Evolutionary conservation across 2,888 invertebrate genomes (phyloP).

Genomic region (Thymelicus acteon): DNA sequence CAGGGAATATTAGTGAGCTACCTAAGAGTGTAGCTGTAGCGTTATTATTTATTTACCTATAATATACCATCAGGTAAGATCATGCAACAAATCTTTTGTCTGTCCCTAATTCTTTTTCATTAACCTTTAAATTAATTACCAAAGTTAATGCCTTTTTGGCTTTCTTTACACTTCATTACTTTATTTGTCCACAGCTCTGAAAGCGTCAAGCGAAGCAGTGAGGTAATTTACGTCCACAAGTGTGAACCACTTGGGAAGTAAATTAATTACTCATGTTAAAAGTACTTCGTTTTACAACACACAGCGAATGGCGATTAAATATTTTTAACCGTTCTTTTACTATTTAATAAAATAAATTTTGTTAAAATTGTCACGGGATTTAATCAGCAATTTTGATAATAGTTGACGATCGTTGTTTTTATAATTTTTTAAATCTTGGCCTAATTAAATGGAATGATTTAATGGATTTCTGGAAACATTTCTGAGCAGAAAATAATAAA

Average conservation of each 20-base stretch:
- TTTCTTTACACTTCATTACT: neutral
- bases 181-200: conserved; percentile 2
- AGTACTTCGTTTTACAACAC: conserved; percentile 1
- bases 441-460: too few species aligned
- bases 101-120: too few species aligned
- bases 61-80: too few species aligned
- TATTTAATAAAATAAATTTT: neutral
- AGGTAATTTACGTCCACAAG: conserved; percentile 7
- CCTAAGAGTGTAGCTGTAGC: too few species aligned
- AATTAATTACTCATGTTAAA: conserved; percentile 11
- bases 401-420: too few species aligned
- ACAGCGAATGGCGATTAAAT: neutral
- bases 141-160: neutral
- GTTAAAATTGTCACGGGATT: conserved; percentile 7
- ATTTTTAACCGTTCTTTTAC: neutral
- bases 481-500: too few species aligned
- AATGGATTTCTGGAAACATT: too few species aligned
- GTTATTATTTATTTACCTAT: too few species aligned
- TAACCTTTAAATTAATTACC: neutral
- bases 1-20: too few species aligned
- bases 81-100: neutral
- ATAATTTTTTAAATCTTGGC: too few species aligned
- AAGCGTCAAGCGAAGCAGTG: neutral
- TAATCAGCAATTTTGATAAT: conserved; percentile 7
- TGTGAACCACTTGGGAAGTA: conserved; percentile 5